Percentiles rank a stretch among this genome's conserved stretches.
Conservation (phyloP, 2,888 invertebrate species). For the Allophyes oxyacanthae region DNA sequence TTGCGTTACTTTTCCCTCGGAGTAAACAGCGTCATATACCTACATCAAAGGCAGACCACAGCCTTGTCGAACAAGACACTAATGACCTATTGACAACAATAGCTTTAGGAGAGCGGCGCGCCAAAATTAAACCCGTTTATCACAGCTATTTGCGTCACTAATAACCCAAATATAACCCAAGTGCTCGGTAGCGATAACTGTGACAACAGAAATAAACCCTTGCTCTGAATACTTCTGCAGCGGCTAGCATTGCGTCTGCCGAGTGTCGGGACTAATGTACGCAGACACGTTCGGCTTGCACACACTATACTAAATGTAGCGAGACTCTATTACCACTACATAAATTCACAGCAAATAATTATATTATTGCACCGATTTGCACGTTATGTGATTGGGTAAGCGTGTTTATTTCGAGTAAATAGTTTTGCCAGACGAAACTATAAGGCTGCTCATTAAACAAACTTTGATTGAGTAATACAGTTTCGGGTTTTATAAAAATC, state of each 20-base stretch:
- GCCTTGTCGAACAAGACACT: conserved; percentile 56
- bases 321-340: conserved; percentile 11
- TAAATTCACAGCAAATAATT: conserved; percentile 19
- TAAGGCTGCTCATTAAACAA: conserved; percentile 29
- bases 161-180: conserved; percentile 82
- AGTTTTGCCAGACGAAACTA: conserved; percentile 21
- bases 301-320: conserved; percentile 7
- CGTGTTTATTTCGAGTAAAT: conserved; percentile 43
- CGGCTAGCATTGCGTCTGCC: conserved; percentile 67
- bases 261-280: conserved; percentile 60
- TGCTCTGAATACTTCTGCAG: conserved; percentile 82
- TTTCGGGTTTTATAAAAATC: too few species aligned
- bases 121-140: conserved; percentile 83
- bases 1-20: conserved; percentile 18
- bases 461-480: conserved; percentile 19
- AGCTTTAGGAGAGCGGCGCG: conserved; percentile 70
- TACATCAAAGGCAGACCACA: conserved; percentile 50
- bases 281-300: conserved; percentile 25
- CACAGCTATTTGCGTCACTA: conserved; percentile 86
- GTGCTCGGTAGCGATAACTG: conserved; percentile 75
- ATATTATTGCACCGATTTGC: conserved; percentile 19
- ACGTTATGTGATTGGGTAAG: conserved; percentile 21
- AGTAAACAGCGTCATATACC: conserved; percentile 47
- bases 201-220: conserved; percentile 86
- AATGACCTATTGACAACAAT: conserved; percentile 79